A percentile compares a stretch with the other conserved stretches of the same genome.
Evolutionary conservation across 64 coral and sea anemone genomes (phyloP).

Genomic region (Acropora tenuis): DNA sequence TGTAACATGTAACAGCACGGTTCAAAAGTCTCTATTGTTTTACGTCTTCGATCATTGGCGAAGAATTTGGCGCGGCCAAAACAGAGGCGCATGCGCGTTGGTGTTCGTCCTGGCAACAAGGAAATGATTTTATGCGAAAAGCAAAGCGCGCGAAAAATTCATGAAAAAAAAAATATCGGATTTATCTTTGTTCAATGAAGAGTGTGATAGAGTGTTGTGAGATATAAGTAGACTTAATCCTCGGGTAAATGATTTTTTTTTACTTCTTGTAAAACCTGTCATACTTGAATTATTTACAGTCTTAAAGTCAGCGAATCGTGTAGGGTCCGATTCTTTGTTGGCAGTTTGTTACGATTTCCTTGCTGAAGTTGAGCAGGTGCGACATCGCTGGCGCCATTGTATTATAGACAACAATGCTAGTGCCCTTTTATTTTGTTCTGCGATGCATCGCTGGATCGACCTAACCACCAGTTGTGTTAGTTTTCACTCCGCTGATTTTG

Average conservation of each 20-base stretch:
- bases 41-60: not conserved
- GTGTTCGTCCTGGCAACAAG: not conserved
- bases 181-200: not conserved
- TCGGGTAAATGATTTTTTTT: not conserved
- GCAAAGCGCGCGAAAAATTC: not conserved
- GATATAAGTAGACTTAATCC: not conserved
- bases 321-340: constrained; percentile 16
- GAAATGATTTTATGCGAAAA: not conserved
- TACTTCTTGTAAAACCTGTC: not conserved
- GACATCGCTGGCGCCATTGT: constrained; percentile 41
- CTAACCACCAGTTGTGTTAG: constrained; percentile 7
- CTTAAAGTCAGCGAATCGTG: constrained; percentile 31
- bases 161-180: not conserved
- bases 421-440: constrained; percentile 11
- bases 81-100: constrained; percentile 29
- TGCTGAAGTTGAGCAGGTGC: constrained; percentile 24
- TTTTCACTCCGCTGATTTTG: constrained; percentile 36
- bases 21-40: constrained; percentile 21
- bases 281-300: constrained; percentile 18
- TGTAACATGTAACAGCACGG: constrained; percentile 55
- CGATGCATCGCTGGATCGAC: constrained; percentile 4
- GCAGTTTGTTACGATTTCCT: constrained; percentile 28
- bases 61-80: constrained; percentile 29
- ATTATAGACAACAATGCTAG: constrained; percentile 35
- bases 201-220: not conserved